Percentiles rank a stretch among this genome's conserved stretches.
phyloP scores from a whole-genome alignment of 53 echinoderm and acorn worm genomes.

The Paelopatides confundens region DNA sequence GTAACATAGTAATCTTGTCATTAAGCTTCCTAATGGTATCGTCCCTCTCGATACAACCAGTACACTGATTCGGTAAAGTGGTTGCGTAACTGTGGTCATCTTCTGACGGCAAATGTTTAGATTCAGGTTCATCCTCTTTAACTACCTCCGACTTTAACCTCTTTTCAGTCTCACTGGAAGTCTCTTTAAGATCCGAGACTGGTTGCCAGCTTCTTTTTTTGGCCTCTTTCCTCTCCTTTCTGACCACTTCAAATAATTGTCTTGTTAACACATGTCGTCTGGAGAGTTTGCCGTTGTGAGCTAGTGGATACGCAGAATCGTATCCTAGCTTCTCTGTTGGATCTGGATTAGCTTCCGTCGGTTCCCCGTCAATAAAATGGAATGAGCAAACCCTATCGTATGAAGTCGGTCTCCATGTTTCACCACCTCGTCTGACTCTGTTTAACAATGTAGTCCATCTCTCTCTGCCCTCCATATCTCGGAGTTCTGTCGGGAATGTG shows the following conservation, averaged over 20 bases:
- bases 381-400: constrained; percentile 51
- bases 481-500: constrained; percentile 58
- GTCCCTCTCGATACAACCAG: background rate
- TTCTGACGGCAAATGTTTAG: background rate
- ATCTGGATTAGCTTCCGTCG: constrained; percentile 39
- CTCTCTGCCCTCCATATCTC: constrained; percentile 35
- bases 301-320: background rate
- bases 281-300: background rate
- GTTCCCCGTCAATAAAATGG: constrained; percentile 59
- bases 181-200: background rate
- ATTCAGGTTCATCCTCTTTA: background rate
- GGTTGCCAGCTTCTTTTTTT: background rate
- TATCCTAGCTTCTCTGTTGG: constrained; percentile 61
- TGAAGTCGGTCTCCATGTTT: constrained; percentile 50
- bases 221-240: background rate
- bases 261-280: background rate
- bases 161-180: background rate
- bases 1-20: background rate
- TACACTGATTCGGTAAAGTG: background rate
- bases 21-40: background rate
- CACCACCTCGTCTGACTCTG: constrained; percentile 5
- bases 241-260: background rate
- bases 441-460: constrained; percentile 56
- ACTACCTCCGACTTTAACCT: background rate
- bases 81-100: background rate